Percentiles rank a stretch among this genome's conserved stretches.
These are phyloP conservation scores for Halocynthia roretzi DNA, from an alignment of 23 tunicate genomes.

Conservation along the genomic window DNA sequence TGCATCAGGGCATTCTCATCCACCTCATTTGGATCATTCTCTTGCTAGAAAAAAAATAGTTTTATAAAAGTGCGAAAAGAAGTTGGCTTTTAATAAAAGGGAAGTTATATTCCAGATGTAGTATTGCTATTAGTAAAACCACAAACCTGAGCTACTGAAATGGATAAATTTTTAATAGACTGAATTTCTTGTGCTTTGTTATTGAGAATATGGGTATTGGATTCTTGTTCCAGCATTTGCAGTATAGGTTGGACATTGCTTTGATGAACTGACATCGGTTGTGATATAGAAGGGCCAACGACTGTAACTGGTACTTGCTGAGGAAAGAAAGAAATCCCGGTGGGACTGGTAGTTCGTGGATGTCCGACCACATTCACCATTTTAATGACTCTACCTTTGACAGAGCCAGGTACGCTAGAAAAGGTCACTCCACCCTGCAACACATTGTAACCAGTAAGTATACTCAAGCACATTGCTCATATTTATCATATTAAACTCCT, in stretches of 20 bases:
- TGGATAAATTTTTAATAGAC: no score
- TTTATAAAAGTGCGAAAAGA: not conserved
- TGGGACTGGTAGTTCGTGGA: conserved; percentile 9
- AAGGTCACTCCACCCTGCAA: conserved; percentile 20
- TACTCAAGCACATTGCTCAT: no score
- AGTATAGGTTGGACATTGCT: conserved; percentile 49
- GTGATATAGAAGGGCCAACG: no score
- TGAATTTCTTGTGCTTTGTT: no score
- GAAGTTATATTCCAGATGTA: no score
- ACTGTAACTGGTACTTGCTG: not conserved
- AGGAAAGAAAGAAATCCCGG: not conserved
- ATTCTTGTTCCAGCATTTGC: conserved; percentile 43
- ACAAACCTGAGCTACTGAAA: no score
- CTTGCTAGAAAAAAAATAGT: not conserved
- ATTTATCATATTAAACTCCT: no score
- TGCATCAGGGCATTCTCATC: conserved; percentile 25
- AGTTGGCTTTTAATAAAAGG: no score
- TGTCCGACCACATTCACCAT: conserved; percentile 56
- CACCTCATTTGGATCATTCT: conserved; percentile 2
- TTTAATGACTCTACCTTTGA: conserved; percentile 55
- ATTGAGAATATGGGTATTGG: not conserved
- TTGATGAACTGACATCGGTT: not conserved
- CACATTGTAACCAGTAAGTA: not conserved
- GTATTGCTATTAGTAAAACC: no score
- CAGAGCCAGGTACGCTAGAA: not conserved